phyloP scores from a whole-genome alignment of 2,888 invertebrate species.

The Tricholauxania praeusta region DNA sequence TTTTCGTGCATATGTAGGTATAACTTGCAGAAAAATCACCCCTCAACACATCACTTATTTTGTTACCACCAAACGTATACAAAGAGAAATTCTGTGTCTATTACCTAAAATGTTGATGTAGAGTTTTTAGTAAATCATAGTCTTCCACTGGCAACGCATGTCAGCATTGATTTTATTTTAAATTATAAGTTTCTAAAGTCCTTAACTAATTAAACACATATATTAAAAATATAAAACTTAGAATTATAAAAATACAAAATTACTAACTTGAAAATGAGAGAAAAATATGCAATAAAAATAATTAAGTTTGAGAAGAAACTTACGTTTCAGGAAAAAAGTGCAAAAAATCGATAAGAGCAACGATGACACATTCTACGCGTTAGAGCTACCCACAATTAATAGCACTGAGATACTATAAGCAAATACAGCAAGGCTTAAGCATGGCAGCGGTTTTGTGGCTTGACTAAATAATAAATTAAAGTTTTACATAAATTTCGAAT shows the following conservation, averaged over 20 bases:
- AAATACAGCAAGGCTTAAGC: slow-evolving; percentile 49
- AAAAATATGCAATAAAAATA: background rate
- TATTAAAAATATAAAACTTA: slow-evolving; percentile 36
- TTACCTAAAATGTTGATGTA: background rate
- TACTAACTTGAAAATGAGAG: background rate
- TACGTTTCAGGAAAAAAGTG: background rate
- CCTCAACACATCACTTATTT: background rate
- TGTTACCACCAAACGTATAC: background rate
- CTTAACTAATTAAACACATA: slow-evolving; percentile 35
- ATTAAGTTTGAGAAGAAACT: background rate
- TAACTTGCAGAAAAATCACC: background rate
- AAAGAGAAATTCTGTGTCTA: slow-evolving; percentile 13
- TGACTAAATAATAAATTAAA: slow-evolving; percentile 15
- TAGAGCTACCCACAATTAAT: background rate
- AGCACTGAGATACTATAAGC: background rate
- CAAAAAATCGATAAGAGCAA: slow-evolving; percentile 31
- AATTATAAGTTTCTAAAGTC: slow-evolving; percentile 24
- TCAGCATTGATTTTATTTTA: slow-evolving; percentile 14
- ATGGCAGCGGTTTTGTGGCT: background rate
- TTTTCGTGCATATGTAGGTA: background rate
- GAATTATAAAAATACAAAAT: background rate
- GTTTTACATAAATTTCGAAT: slow-evolving; percentile 3
- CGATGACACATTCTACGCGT: slow-evolving; percentile 20
- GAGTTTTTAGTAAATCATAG: slow-evolving; percentile 58
- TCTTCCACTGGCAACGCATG: slow-evolving; percentile 63